phyloP scores from a whole-genome alignment of 2,113 vertebrate species.

The Noturus placidus region DNA sequence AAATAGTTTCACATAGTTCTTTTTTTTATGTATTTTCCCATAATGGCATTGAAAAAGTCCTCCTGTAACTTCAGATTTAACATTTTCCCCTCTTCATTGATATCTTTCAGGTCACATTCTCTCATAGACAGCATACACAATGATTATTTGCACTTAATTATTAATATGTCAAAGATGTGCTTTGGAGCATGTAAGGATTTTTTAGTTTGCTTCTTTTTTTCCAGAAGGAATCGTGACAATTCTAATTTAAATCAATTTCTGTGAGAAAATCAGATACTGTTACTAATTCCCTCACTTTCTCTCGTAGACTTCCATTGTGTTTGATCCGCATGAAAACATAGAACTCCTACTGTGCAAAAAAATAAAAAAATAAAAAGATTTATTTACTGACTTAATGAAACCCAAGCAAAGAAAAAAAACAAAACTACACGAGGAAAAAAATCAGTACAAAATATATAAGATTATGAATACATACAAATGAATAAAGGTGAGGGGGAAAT shows the following conservation, averaged over 20 bases:
- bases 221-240: slow-evolving; percentile 37
- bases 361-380: not conserved
- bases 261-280: slow-evolving; percentile 65
- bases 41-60: slow-evolving; percentile 60
- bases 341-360: too few relatives aligned
- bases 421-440: not conserved
- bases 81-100: slow-evolving; percentile 66
- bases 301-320: not conserved
- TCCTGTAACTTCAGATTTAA: slow-evolving; percentile 66
- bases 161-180: slow-evolving; percentile 70
- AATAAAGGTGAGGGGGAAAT: slow-evolving; percentile 6
- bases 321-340: not conserved
- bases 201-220: slow-evolving; percentile 33
- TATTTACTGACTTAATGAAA: not conserved
- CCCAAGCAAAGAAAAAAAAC: not conserved
- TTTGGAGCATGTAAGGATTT: slow-evolving; percentile 59
- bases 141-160: slow-evolving; percentile 77
- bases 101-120: slow-evolving; percentile 74
- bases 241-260: slow-evolving; percentile 74
- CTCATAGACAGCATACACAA: slow-evolving; percentile 71
- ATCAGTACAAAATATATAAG: not conserved
- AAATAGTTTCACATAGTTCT: not conserved
- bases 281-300: not conserved
- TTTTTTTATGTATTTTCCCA: slow-evolving; percentile 65
- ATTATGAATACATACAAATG: slow-evolving; percentile 52